phyloP scores from a whole-genome alignment of 2,113 vertebrate species.

The Pseudorectes ferrugineus region DNA sequence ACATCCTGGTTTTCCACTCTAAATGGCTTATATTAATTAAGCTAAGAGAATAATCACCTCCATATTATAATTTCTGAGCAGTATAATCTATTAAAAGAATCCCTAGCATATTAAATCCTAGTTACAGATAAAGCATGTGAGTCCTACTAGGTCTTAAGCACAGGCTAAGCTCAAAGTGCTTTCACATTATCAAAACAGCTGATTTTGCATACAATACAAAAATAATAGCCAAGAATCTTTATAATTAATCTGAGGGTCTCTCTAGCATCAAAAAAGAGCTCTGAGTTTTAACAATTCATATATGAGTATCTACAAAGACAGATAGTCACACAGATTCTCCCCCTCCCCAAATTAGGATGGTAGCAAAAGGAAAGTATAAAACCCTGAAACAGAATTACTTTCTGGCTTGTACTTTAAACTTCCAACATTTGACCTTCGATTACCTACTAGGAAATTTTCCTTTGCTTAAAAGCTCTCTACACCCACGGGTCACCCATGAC shows the following conservation, averaged over 20 bases:
- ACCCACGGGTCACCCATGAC: background rate
- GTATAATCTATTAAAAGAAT: background rate
- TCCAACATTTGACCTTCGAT: background rate
- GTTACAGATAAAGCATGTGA: background rate
- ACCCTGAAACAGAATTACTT: background rate
- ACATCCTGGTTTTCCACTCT: background rate
- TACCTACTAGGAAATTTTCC: background rate
- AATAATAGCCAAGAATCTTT: background rate
- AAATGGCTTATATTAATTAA: background rate
- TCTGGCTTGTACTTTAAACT: background rate
- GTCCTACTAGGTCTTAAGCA: background rate
- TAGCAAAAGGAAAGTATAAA: background rate
- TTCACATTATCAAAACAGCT: background rate
- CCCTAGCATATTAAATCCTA: background rate
- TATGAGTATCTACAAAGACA: background rate
- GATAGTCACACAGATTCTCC: background rate
- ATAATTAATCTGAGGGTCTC: background rate
- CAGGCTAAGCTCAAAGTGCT: background rate
- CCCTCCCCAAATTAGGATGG: background rate
- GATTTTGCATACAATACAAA: background rate
- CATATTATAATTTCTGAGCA: background rate
- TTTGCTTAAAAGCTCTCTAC: background rate
- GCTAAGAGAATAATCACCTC: background rate
- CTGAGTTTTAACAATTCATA: background rate
- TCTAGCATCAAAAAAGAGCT: background rate